Evolutionary conservation across 2,797 vertebrate genomes (phyloP), one percentile per base, ranked within the genome.

Genomic region (Crypturellus tataupa): DNA sequence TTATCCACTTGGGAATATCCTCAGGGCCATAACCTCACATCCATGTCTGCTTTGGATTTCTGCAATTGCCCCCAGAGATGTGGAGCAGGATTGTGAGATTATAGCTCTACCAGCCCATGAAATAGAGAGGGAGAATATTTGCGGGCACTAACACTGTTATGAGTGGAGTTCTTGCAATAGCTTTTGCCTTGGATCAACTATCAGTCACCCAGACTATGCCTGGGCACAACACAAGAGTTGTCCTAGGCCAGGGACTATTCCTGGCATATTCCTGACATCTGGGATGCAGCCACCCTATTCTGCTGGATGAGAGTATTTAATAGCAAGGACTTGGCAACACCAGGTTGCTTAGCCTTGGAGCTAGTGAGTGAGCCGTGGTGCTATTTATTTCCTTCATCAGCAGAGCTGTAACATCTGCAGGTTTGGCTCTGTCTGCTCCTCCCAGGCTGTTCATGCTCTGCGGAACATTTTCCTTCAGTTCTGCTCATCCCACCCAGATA

Each of bases 71-170:
- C 53, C 16, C 5, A 31, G 29, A 3, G 9, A 55, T 55, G 27
- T 29, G 53, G 53, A 55, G 53, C 27, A 55, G 29, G 53, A 55
- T 21, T 10, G 29, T 55, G 53, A 55, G 53, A 31, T 31, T 55
- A 31, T 31, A 55, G 7, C 21, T 60, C 6, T 77, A 44, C n/a
- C 40, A 46, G 15, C 3, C 46, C 62, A 37, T 29, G 15, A 79
- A 59, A 42, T 0, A 2, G 25, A 5, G 3, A 33, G 44, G 79
- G 49, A 21, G 24, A 76, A 14, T 12, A 62, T 6, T 18, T 1
- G 0, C 5, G 25, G 53, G 4, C 65, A 64, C 37, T 2, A 1
- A 65, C 63, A 33, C 21, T 7, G 16, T 12, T 15, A 5, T 42
- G 23, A 51, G 5, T 31, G 10, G 40, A 33, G 5, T 3, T 33